A percentile compares a stretch with the other conserved stretches of the same genome.
These are phyloP conservation scores for Batillaria attramentaria DNA, from an alignment of 1,140 invertebrate species.

Conservation along the genomic window DNA sequence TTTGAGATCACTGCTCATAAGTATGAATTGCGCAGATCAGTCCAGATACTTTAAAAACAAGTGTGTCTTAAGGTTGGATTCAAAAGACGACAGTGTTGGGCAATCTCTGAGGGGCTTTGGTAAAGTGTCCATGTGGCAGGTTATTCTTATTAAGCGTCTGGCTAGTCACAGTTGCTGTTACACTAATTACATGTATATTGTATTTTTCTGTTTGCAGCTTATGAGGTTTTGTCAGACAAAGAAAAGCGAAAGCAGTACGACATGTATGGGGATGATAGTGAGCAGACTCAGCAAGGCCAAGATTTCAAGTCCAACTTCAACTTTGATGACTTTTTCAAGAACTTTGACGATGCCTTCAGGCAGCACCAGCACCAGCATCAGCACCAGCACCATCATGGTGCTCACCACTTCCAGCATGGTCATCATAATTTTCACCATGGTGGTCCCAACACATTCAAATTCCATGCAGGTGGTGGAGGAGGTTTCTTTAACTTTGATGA, in stretches of 20 bases:
- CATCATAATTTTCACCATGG: conserved; percentile 46
- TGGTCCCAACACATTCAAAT: conserved; percentile 45
- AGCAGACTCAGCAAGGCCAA: conserved; percentile 42
- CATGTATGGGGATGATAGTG: conserved; percentile 80
- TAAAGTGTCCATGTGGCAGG: too few relatives aligned
- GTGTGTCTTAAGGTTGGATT: too few relatives aligned
- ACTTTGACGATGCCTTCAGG: conserved; percentile 60
- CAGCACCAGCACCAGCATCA: conserved; percentile 30
- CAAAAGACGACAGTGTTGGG: too few relatives aligned
- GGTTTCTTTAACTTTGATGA: conserved; percentile 64
- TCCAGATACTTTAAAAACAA: too few relatives aligned
- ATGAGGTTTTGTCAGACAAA: conserved; percentile 95
- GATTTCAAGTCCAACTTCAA: conserved; percentile 56
- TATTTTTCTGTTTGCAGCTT: conserved; percentile 77
- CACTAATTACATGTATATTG: background rate
- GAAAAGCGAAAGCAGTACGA: conserved; percentile 94
- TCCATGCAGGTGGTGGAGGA: conserved; percentile 44
- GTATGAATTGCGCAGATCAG: too few relatives aligned
- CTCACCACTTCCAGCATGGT: conserved; percentile 40
- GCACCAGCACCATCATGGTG: conserved; percentile 30
- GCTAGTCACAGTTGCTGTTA: too few relatives aligned
- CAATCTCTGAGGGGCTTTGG: too few relatives aligned
- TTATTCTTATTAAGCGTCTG: too few relatives aligned
- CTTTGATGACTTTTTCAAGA: conserved; percentile 66
- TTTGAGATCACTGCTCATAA: too few relatives aligned